phyloP scores from a whole-genome alignment of 2,797 vertebrate genomes.

The Poliocrania exsul region DNA sequence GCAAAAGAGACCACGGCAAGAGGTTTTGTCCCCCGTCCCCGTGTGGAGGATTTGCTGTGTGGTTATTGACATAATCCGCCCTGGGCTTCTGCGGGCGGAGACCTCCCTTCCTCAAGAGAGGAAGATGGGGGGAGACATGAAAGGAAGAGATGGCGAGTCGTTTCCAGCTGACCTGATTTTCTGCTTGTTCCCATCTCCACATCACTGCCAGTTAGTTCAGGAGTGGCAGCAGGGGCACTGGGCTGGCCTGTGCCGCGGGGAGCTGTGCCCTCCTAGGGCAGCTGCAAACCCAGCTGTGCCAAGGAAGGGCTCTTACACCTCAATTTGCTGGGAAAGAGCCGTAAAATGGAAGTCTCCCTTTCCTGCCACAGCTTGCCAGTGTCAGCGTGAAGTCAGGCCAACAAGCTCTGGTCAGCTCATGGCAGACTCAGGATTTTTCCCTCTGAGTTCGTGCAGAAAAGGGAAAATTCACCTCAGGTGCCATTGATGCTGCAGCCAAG shows the following conservation, averaged over 20 bases:
- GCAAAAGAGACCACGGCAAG: neutral
- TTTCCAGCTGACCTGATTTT: slow-evolving; percentile 70
- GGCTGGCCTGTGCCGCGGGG: fast-evolving
- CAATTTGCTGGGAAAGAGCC: neutral
- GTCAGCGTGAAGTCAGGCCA: neutral
- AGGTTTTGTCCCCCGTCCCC: neutral
- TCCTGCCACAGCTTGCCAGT: neutral
- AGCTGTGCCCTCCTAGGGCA: fast-evolving
- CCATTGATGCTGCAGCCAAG: neutral
- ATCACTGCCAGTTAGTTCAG: neutral
- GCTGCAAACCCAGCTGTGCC: neutral
- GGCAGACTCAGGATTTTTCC: neutral
- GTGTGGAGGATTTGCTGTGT: fast-evolving
- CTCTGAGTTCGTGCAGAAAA: neutral
- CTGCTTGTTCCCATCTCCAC: neutral
- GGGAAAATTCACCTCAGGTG: neutral
- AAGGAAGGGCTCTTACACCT: neutral
- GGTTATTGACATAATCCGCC: neutral
- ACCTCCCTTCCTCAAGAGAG: neutral
- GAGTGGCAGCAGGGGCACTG: fast-evolving
- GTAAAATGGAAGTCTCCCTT: neutral
- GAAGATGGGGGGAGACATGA: neutral
- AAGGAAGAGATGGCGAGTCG: slow-evolving; percentile 15
- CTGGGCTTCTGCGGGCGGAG: fast-evolving
- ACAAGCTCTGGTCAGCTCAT: neutral